Evolutionary conservation across 2,888 invertebrate genomes (phyloP), one percentile per base, ranked within the genome.

Genomic region (Amiota mariae): DNA sequence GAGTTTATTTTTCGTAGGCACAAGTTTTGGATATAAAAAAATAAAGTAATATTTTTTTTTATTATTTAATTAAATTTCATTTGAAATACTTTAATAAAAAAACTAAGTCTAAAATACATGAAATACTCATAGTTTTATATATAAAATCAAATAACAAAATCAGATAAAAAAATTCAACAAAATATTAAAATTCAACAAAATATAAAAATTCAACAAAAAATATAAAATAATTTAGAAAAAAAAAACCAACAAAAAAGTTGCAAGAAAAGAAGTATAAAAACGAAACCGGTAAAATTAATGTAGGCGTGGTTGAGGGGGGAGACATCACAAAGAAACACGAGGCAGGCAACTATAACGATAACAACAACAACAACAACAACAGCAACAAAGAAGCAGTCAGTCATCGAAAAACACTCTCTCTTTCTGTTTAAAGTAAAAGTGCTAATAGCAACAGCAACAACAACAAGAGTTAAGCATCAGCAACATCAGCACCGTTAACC

Each of bases 401-500:
- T 56, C 76, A 36, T 36, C 36, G 36, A 83, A 84, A 84, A 83
- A 66, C 75, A 86, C 86, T 87, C 86, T 87, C 88, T 86, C 86
- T 88, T 86, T 87, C 83, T 73, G 81, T 79, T 78, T 82, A 79
- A 86, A 86, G 88, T 87, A 87, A 88, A 87, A 87, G 87, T 85
- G 85, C 79, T 77, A 80, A 71, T 72, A 70, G 64, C 47, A 18
- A 46, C 59, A 68, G 63, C 77, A 80, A 71, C 72, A 71, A 66
- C 54, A 57, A 54, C 48, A 74, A 67, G 12, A 51, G 24, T 24
- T 63, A 63, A 59, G 13, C 63, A 61, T 20, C 61, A 24, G 20
- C 13, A 63, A n/a, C 63, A 63, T 54, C 54, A 8, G 54, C 54
- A n/a, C 13, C 54, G 12, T 54, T n/a, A 61, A 20, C 15, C 20